Conservation (phyloP, 2,113 vertebrate species). For the Peromyscus maniculatus region DNA sequence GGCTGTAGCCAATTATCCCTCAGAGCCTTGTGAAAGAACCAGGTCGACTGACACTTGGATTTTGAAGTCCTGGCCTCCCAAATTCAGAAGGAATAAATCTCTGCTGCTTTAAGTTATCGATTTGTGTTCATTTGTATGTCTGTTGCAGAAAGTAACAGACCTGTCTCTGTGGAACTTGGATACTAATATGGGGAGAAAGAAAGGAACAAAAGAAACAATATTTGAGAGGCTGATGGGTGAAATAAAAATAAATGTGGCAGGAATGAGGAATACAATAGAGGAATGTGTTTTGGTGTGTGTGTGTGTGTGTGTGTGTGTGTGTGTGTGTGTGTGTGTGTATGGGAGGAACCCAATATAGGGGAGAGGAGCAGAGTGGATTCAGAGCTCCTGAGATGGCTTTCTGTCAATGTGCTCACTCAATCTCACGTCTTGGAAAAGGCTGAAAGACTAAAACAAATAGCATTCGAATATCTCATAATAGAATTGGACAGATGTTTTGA, state of each 20-base stretch:
- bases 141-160: neutral
- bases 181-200: neutral
- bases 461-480: neutral
- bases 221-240: neutral
- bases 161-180: neutral
- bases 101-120: neutral
- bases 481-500: conserved; percentile 33
- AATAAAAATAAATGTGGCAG: neutral
- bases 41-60: neutral
- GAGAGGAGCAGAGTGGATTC: neutral
- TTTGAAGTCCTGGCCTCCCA: conserved; percentile 1
- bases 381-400: fast-evolving
- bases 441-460: conserved; percentile 17
- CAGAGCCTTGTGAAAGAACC: neutral
- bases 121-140: neutral
- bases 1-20: neutral
- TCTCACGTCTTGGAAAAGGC: neutral
- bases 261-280: neutral
- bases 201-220: neutral
- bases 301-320: neutral
- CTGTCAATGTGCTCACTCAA: neutral
- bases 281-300: neutral
- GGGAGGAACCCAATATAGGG: neutral
- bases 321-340: neutral
- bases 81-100: conserved; percentile 3